Conservation (phyloP, 2,888 invertebrate species). For the Archaeoteleia sp. region DNA sequence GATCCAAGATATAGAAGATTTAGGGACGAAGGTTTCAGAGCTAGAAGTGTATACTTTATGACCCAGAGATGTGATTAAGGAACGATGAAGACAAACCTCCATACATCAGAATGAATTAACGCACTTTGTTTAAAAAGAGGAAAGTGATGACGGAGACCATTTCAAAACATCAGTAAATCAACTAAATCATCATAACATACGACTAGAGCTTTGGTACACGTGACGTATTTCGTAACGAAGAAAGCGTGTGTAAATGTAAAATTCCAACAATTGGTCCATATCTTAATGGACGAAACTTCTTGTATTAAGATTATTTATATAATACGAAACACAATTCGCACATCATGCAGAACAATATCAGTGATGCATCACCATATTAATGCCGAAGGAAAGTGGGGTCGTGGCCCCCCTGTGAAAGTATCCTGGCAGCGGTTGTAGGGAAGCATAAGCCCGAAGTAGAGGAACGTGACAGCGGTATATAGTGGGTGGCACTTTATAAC, state of each 20-base stretch:
- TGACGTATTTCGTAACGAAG: no score
- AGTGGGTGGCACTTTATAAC: conserved; percentile 69
- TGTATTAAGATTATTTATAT: no score
- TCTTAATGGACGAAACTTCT: no score
- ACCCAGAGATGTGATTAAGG: conserved; percentile 52
- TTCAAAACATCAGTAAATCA: conserved; percentile 47
- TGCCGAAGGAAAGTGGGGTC: conserved; percentile 17
- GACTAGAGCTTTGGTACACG: no score
- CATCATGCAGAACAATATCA: background rate
- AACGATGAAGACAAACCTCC: conserved; percentile 51
- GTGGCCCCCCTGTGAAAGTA: conserved; percentile 11
- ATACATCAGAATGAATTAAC: conserved; percentile 49
- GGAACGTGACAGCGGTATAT: conserved; percentile 25
- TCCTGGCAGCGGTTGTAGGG: conserved; percentile 23
- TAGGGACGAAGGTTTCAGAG: conserved; percentile 51
- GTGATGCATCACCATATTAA: conserved; percentile 37
- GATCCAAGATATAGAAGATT: conserved; percentile 56
- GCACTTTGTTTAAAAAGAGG: conserved; percentile 36
- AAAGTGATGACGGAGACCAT: conserved; percentile 44
- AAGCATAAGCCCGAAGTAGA: conserved; percentile 6
- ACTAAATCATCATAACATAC: no score
- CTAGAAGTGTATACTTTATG: conserved; percentile 52
- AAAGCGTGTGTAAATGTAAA: no score
- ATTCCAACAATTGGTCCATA: no score
- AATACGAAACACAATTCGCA: conserved; percentile 6